A percentile compares a stretch with the other conserved stretches of the same genome.
phyloP scores from a whole-genome alignment of 2,888 invertebrate genomes.

The Dynastes tityus region DNA sequence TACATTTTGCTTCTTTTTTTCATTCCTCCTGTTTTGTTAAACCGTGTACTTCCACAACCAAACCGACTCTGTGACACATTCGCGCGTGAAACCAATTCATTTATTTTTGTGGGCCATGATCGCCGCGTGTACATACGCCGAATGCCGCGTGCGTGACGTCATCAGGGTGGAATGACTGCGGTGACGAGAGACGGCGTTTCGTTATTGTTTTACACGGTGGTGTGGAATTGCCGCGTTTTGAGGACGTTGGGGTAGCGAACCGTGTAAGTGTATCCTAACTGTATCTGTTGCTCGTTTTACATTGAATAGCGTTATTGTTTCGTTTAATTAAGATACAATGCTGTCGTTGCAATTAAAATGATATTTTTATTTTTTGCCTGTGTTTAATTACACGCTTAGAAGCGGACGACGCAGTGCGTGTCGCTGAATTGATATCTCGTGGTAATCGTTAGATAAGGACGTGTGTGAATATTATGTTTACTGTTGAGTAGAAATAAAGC shows the following conservation, averaged over 20 bases:
- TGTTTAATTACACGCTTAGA: too few species aligned
- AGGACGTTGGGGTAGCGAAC: slow-evolving; percentile 1
- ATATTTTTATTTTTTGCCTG: neutral
- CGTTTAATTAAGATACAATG: neutral
- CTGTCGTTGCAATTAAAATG: neutral
- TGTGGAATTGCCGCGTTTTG: neutral
- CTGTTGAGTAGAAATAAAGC: too few species aligned
- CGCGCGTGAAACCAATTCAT: neutral
- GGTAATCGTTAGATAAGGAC: too few species aligned
- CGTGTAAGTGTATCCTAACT: slow-evolving; percentile 8
- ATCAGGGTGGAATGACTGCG: neutral
- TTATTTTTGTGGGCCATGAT: neutral
- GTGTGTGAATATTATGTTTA: too few species aligned
- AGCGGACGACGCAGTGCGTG: too few species aligned
- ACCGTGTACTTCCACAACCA: neutral
- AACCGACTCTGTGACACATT: neutral
- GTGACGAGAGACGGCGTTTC: slow-evolving; percentile 2
- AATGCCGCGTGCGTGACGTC: slow-evolving; percentile 17
- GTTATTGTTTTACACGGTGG: slow-evolving; percentile 15
- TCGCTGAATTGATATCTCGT: too few species aligned
- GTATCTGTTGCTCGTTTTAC: neutral
- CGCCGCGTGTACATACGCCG: neutral
- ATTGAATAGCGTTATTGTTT: slow-evolving; percentile 3
- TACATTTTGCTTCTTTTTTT: neutral
- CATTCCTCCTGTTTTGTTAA: neutral